A percentile compares a stretch with the other conserved stretches of the same genome.
Evolutionary conservation across 2,113 vertebrate genomes (phyloP).

Genomic region (Lutjanus erythropterus): DNA sequence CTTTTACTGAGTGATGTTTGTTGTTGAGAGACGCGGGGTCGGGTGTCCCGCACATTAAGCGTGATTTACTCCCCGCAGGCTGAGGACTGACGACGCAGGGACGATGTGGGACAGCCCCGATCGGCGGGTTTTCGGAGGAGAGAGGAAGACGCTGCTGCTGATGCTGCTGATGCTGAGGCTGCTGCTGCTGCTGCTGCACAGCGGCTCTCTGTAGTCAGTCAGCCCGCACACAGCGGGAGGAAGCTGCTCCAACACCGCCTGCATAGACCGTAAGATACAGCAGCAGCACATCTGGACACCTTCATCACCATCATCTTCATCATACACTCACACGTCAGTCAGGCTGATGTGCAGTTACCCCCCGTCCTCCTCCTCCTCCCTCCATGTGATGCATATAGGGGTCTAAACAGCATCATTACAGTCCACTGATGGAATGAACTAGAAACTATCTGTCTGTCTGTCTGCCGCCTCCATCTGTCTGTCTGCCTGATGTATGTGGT

Average conservation of each 20-base stretch:
- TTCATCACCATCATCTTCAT: constrained; percentile 12
- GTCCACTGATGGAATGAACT: constrained; percentile 8
- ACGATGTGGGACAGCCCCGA: constrained; percentile 70
- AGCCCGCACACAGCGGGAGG: constrained; percentile 46
- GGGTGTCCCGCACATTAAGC: not conserved
- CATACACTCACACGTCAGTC: constrained; percentile 34
- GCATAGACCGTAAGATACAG: constrained; percentile 69
- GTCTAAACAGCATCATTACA: constrained; percentile 17
- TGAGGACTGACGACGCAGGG: constrained; percentile 52
- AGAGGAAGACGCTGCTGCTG: constrained; percentile 55
- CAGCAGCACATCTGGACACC: constrained; percentile 62
- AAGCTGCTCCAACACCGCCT: constrained; percentile 56
- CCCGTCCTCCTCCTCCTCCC: not conserved
- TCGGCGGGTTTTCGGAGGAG: constrained; percentile 54
- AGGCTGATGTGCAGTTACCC: constrained; percentile 5
- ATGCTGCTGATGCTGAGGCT: constrained; percentile 46
- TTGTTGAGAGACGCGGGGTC: too few relatives aligned
- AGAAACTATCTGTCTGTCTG: not conserved
- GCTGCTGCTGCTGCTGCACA: constrained; percentile 60
- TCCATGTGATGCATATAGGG: constrained; percentile 14
- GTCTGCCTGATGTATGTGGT: not conserved
- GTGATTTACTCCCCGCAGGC: constrained; percentile 60
- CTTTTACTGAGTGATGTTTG: too few relatives aligned
- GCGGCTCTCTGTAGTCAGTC: constrained; percentile 72
- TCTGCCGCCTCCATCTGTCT: constrained; percentile 14